These are phyloP conservation scores for Scortum barcoo DNA, from an alignment of 2,113 vertebrate species.

Conservation along the genomic window DNA sequence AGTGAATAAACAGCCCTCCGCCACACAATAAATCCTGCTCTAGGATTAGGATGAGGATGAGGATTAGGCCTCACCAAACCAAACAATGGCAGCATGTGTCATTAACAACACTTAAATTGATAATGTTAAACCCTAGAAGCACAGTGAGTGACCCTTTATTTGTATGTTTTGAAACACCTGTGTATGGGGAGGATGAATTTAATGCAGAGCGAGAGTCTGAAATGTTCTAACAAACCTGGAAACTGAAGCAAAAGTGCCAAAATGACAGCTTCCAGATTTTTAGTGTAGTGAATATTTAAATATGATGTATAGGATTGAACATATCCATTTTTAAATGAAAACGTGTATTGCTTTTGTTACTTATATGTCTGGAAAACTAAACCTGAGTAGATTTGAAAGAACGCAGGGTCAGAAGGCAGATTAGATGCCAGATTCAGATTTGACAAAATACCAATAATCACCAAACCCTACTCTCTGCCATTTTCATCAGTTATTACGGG, in stretches of 20 bases:
- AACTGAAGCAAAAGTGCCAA: background rate
- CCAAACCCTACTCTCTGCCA: background rate
- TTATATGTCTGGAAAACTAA: background rate
- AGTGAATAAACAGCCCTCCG: slow-evolving; percentile 29
- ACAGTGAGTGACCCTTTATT: background rate
- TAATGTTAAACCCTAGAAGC: slow-evolving; percentile 17
- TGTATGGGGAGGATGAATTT: background rate
- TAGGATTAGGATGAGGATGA: slow-evolving; percentile 69
- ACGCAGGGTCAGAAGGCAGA: background rate
- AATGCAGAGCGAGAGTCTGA: background rate
- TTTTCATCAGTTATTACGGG: slow-evolving; percentile 9
- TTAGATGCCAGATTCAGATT: slow-evolving; percentile 19
- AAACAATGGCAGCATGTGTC: slow-evolving; percentile 30
- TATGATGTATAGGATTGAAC: background rate
- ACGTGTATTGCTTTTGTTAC: background rate
- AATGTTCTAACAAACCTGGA: background rate
- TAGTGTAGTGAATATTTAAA: background rate
- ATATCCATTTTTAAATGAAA: background rate
- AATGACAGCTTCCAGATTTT: background rate
- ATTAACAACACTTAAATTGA: slow-evolving; percentile 36
- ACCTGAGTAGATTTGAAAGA: background rate
- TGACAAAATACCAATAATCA: slow-evolving; percentile 13
- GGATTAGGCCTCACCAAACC: slow-evolving; percentile 63
- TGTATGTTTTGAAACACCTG: background rate
- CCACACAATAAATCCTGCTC: slow-evolving; percentile 53